phyloP scores from a whole-genome alignment of 2,888 invertebrate species.

The Phaedon cochleariae region DNA sequence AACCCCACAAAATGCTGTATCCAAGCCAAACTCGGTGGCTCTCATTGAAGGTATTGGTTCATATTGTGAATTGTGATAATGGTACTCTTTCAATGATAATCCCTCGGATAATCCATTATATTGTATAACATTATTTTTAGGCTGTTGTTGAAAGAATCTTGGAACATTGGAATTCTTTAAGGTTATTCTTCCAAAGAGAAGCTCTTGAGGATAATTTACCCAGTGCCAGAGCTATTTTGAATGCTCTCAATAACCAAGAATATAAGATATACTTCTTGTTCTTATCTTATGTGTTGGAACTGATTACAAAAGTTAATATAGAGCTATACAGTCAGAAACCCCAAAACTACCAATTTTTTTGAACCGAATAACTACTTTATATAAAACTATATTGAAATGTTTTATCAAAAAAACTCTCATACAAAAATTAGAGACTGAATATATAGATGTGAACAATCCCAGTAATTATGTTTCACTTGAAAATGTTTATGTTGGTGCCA shows the following conservation, averaged over 20 bases:
- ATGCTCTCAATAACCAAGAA: too few relatives aligned
- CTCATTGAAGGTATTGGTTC: too few relatives aligned
- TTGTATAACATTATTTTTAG: slow-evolving; percentile 4
- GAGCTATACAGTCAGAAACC: slow-evolving; percentile 12
- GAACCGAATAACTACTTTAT: slow-evolving; percentile 13
- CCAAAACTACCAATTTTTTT: slow-evolving; percentile 16
- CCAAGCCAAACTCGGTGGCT: slow-evolving; percentile 7
- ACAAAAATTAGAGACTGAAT: background rate
- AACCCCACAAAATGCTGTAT: too few relatives aligned
- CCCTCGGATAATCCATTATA: too few relatives aligned
- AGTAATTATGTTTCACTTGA: slow-evolving; percentile 10
- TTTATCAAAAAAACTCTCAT: slow-evolving; percentile 13
- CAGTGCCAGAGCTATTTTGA: background rate
- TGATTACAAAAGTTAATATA: slow-evolving; percentile 13
- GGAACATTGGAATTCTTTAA: background rate
- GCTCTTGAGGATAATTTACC: slow-evolving; percentile 3
- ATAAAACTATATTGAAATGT: slow-evolving; percentile 6
- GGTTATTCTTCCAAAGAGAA: background rate
- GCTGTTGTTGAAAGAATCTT: background rate
- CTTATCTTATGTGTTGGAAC: slow-evolving; percentile 8
- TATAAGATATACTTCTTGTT: background rate
- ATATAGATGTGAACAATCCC: slow-evolving; percentile 10
- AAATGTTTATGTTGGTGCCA: slow-evolving; percentile 17
- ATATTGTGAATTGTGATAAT: slow-evolving; percentile 10
- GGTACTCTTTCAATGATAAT: background rate